phyloP scores from a whole-genome alignment of 2,113 vertebrate genomes.

The Corythornis cristatus region DNA sequence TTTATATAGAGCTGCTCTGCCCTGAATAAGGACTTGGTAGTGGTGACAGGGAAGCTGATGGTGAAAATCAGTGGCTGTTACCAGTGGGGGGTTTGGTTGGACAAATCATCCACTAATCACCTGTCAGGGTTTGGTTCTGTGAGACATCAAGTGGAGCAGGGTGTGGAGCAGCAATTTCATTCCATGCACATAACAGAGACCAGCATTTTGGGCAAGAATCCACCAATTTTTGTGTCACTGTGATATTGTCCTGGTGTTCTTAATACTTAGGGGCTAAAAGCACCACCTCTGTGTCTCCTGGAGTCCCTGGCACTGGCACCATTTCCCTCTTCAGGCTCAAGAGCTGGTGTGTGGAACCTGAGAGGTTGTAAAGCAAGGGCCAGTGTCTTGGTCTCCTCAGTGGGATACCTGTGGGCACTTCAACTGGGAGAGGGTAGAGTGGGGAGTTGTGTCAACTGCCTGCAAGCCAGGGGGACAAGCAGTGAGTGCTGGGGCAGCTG shows the following conservation, averaged over 20 bases:
- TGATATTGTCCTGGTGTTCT: neutral
- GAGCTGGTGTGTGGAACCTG: rapidly evolving
- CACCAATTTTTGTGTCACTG: neutral
- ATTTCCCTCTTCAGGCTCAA: neutral
- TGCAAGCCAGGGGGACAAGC: neutral
- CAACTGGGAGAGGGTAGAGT: neutral
- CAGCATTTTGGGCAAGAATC: neutral
- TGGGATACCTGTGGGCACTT: neutral
- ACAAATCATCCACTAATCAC: neutral
- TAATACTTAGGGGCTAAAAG: neutral
- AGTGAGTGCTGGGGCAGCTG: neutral
- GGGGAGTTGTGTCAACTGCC: neutral
- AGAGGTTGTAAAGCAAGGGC: neutral
- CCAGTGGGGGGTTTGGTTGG: neutral
- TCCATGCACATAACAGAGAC: neutral
- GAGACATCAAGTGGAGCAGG: neutral
- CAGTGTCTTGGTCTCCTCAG: neutral
- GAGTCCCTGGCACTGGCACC: neutral
- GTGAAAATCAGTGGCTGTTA: neutral
- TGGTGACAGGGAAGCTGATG: neutral
- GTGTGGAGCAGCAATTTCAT: neutral
- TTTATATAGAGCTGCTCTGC: neutral
- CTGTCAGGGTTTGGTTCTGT: neutral
- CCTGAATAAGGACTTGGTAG: neutral
- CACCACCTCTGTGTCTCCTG: neutral